A percentile compares a stretch with the other conserved stretches of the same genome.
phyloP scores from a whole-genome alignment of 2,888 invertebrate species.

The Mantis religiosa region DNA sequence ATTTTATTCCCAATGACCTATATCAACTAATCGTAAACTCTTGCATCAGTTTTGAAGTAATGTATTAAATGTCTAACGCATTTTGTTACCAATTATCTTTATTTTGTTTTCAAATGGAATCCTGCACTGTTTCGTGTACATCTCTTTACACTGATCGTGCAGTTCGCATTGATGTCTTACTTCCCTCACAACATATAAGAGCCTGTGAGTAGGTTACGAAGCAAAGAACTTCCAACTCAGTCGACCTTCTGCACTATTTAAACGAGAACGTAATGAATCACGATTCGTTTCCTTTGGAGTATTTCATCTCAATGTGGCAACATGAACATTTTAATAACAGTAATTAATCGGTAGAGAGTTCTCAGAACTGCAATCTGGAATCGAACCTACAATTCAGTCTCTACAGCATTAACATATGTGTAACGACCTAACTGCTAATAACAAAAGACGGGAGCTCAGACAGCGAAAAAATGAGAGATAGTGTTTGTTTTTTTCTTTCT shows the following conservation, averaged over 20 bases:
- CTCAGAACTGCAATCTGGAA: background rate
- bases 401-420: background rate
- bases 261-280: background rate
- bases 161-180: too few species aligned
- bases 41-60: too few species aligned
- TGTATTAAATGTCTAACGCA: too few species aligned
- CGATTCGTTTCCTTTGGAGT: background rate
- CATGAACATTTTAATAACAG: background rate
- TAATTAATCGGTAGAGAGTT: background rate
- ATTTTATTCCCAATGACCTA: too few species aligned
- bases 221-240: background rate
- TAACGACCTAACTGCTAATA: background rate
- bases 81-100: too few species aligned
- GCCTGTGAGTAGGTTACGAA: background rate
- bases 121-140: too few species aligned
- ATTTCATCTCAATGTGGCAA: background rate
- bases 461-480: background rate
- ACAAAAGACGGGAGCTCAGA: background rate
- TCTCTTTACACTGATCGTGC: too few species aligned
- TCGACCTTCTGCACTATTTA: background rate
- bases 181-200: background rate
- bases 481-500: too few species aligned
- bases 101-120: too few species aligned
- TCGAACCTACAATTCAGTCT: background rate
- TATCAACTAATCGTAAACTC: too few species aligned